Evolutionary conservation across 2,888 invertebrate species (phyloP).

Genomic region (Choristoneura rosaceana): DNA sequence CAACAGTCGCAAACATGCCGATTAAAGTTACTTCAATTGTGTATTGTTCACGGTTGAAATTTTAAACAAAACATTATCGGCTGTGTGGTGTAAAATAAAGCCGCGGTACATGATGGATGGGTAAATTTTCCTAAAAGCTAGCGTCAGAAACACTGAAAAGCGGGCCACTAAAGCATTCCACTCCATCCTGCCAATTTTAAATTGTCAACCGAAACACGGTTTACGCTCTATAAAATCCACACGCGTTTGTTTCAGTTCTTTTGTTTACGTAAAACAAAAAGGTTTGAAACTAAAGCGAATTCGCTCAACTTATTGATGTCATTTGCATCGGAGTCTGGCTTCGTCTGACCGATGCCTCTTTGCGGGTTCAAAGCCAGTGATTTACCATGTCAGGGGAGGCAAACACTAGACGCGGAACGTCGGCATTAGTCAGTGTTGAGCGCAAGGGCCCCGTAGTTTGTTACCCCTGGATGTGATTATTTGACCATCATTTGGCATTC

Average conservation of each 20-base stretch:
- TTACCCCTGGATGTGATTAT: slow-evolving; percentile 68
- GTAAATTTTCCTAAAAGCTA: slow-evolving; percentile 22
- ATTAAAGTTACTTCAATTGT: not conserved
- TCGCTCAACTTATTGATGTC: slow-evolving; percentile 33
- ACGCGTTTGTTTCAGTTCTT: slow-evolving; percentile 21
- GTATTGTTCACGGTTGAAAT: not conserved
- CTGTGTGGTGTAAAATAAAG: slow-evolving; percentile 2
- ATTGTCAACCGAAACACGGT: slow-evolving; percentile 18
- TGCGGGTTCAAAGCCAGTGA: slow-evolving; percentile 60
- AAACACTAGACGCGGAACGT: slow-evolving; percentile 52
- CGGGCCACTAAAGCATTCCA: slow-evolving; percentile 22
- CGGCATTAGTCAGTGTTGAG: slow-evolving; percentile 64
- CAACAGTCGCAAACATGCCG: not conserved
- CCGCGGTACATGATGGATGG: slow-evolving; percentile 18
- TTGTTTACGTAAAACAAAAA: slow-evolving; percentile 17
- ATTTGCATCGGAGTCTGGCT: slow-evolving; percentile 31
- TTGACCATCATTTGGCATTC: slow-evolving; percentile 68
- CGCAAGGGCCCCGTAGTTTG: slow-evolving; percentile 58
- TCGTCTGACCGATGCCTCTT: slow-evolving; percentile 43
- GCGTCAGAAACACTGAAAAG: slow-evolving; percentile 12
- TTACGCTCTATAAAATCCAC: slow-evolving; percentile 18
- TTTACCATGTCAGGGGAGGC: slow-evolving; percentile 58
- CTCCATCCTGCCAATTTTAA: slow-evolving; percentile 19
- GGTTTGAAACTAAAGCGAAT: slow-evolving; percentile 16
- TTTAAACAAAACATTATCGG: not conserved